phyloP scores from a whole-genome alignment of 2,113 vertebrate genomes.

The Laticauda colubrina region DNA sequence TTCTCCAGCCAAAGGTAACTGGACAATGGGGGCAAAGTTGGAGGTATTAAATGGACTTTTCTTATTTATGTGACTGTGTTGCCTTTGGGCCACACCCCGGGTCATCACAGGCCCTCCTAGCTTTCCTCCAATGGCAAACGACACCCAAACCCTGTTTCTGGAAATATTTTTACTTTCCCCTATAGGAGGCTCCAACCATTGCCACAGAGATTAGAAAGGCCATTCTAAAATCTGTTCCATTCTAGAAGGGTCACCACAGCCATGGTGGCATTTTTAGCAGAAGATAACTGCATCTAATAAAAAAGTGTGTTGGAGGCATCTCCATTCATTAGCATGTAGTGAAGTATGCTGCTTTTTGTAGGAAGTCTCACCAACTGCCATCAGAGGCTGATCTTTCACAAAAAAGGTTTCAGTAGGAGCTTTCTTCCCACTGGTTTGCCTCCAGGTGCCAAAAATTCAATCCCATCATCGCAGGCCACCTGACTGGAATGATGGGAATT shows the following conservation, averaged over 20 bases:
- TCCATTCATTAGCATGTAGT: not conserved
- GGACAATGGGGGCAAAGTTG: too few species aligned
- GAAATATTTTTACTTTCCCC: not conserved
- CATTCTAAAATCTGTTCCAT: not conserved
- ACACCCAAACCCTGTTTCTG: not conserved
- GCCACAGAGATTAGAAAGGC: not conserved
- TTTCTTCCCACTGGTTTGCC: not conserved
- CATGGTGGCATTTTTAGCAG: not conserved
- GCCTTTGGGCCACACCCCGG: too few species aligned
- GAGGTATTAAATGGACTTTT: too few species aligned
- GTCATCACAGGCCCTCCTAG: not conserved
- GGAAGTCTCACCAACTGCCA: not conserved
- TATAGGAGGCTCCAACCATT: not conserved
- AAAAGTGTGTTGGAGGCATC: not conserved
- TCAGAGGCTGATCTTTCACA: not conserved
- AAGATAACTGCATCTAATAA: not conserved
- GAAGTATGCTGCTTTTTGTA: not conserved
- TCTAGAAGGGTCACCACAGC: not conserved
- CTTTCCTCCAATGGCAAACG: not conserved
- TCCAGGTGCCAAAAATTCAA: not conserved
- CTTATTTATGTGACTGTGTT: too few species aligned
- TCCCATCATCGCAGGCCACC: not conserved
- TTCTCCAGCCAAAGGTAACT: too few species aligned
- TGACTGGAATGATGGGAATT: not conserved
- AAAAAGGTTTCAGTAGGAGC: not conserved